Percentiles rank a stretch among this genome's conserved stretches.
These are phyloP conservation scores for Nasonovia ribisnigri DNA, from an alignment of 2,888 invertebrate genomes.

Conservation along the genomic window DNA sequence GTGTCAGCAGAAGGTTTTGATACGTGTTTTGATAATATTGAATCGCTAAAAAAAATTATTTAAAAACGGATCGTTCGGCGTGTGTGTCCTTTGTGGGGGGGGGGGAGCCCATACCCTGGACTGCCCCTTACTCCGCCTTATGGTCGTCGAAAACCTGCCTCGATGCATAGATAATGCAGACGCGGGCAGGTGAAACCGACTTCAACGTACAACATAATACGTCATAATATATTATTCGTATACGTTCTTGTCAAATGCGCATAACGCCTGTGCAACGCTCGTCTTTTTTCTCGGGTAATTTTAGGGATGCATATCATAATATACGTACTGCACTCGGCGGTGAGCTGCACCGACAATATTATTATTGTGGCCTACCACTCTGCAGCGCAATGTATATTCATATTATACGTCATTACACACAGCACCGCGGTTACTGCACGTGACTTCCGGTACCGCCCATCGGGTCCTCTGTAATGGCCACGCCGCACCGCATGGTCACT, in stretches of 20 bases:
- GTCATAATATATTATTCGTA: neutral
- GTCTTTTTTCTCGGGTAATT: neutral
- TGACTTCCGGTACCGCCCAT: slow-evolving; percentile 63
- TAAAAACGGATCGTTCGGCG: neutral
- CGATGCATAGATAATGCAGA: neutral
- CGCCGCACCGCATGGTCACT: slow-evolving; percentile 12
- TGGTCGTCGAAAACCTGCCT: neutral
- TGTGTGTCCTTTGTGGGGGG: neutral
- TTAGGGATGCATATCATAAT: neutral
- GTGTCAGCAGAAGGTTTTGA: too few species aligned
- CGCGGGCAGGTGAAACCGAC: neutral
- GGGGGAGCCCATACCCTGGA: neutral
- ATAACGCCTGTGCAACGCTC: neutral
- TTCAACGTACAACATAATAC: neutral
- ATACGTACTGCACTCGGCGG: too few species aligned
- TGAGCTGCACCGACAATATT: neutral
- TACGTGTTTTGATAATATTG: too few species aligned
- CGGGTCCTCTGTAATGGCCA: slow-evolving; percentile 34
- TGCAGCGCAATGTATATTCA: neutral
- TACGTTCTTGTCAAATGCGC: neutral
- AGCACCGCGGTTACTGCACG: slow-evolving; percentile 49
- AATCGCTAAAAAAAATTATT: neutral
- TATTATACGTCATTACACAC: slow-evolving; percentile 4
- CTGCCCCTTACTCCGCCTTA: neutral
- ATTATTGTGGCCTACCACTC: slow-evolving; percentile 12